Base-by-base conservation (phyloP, 2,888 invertebrate species). In the Serripes groenlandicus region DNA sequence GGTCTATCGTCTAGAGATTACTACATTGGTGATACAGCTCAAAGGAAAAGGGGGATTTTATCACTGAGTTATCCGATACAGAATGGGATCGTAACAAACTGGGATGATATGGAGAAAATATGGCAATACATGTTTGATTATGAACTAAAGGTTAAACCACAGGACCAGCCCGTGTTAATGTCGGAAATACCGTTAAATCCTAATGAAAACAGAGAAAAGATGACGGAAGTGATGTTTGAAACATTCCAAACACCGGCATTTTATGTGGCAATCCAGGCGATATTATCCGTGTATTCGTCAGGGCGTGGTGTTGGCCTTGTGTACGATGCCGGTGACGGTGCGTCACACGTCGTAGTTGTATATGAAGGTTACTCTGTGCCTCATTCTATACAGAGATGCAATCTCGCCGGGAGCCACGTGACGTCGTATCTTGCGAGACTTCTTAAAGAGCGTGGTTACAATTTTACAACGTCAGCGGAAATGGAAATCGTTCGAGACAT, bases 311-410 rank as follows among this genome's bases (percentile, higher is more conserved):
- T 98, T 3, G 92, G 92, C n/a, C 82, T 92, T 37, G 91, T 91
- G 35, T 84, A 90, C 32, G 92, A 92, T 76, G 89, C 91, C 34
- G 92, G 92, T 26, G 91, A 92, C 74, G 92, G 92, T 68, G 91
- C 89, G 3, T 85, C 88, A 0, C 91, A 98, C 96, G 98, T 98
- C 71, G 98, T 98, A 82, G 98, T 98, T 95, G 98, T 98, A 96
- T 98, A 98, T 95, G 98, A 98, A 96, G 88, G 92, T 7, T 92
- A 92, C 72, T 87, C 91, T 26, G 77, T 92, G 5, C 89, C 91
- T 0, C 91, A 91, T 69, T 91, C 92, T 28, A 85, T 89, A 26
- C 82, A 88, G 58, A 77, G 90, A 28, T 58, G 88, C 26, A 89
- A 91, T 66, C 77, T 89, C 28, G 90, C 89, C 23, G 91, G 91